Percentiles rank a stretch among this genome's conserved stretches.
Conservation (phyloP, 2,888 invertebrate genomes). For the Pseudococcus viburni region DNA sequence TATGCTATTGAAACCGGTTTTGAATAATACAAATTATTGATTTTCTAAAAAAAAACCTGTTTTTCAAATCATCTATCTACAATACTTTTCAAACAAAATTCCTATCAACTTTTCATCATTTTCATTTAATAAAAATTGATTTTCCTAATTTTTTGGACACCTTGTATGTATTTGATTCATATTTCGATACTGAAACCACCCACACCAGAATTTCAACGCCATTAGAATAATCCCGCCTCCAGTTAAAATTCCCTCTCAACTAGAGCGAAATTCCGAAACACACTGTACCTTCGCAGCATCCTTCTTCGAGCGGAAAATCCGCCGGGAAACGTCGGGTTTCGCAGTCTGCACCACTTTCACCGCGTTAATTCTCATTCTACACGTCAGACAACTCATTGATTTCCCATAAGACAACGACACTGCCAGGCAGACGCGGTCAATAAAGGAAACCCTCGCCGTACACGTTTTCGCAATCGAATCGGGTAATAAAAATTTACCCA, state of each 20-base stretch:
- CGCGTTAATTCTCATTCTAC: conserved; percentile 1
- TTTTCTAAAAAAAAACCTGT: too few species aligned
- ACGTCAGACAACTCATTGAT: conserved; percentile 12
- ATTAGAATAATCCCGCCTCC: neutral
- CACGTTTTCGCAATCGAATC: neutral
- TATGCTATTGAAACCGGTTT: too few species aligned
- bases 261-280: neutral
- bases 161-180: too few species aligned
- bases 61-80: too few species aligned
- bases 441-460: neutral
- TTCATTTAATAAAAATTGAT: too few species aligned
- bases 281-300: neutral
- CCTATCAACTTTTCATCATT: too few species aligned
- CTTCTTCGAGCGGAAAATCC: neutral
- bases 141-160: too few species aligned
- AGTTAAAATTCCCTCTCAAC: neutral
- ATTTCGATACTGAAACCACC: too few species aligned
- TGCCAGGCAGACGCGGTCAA: neutral
- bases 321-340: neutral
- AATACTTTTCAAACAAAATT: too few species aligned
- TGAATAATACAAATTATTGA: too few species aligned
- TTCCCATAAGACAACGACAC: conserved; percentile 24
- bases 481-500: neutral
- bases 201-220: too few species aligned
- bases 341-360: conserved; percentile 1